phyloP scores from a whole-genome alignment of 64 coral and sea anemone species.

The Porites lutea region DNA sequence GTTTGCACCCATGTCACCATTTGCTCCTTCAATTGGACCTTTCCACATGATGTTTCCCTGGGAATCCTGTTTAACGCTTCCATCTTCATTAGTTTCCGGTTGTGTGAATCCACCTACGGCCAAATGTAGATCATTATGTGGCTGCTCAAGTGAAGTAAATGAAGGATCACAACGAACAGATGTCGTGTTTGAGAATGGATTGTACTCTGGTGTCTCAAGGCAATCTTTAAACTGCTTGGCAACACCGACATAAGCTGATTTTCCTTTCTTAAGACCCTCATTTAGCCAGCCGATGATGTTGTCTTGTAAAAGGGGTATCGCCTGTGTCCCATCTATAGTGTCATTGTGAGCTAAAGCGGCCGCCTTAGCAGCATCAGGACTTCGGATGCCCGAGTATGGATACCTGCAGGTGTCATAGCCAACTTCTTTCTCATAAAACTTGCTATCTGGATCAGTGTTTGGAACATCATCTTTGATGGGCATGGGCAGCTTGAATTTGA shows the following conservation, averaged over 20 bases:
- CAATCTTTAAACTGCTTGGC: slow-evolving; percentile 39
- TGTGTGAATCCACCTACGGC: slow-evolving; percentile 36
- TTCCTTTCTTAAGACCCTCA: not conserved
- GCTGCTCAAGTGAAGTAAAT: slow-evolving; percentile 27
- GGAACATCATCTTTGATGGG: slow-evolving; percentile 43
- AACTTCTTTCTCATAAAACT: slow-evolving; percentile 42
- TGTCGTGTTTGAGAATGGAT: slow-evolving; percentile 53
- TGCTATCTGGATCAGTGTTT: slow-evolving; percentile 21
- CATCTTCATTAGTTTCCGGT: slow-evolving; percentile 36
- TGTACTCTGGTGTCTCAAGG: slow-evolving; percentile 54
- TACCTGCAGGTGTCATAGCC: slow-evolving; percentile 43
- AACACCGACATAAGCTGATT: too few species aligned
- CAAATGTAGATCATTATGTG: slow-evolving; percentile 46
- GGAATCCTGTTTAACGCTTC: slow-evolving; percentile 13
- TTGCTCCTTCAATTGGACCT: slow-evolving; percentile 35
- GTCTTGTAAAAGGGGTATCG: slow-evolving; percentile 30
- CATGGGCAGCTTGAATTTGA: slow-evolving; percentile 9
- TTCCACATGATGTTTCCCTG: slow-evolving; percentile 5
- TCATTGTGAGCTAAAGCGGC: slow-evolving; percentile 14
- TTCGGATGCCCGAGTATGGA: slow-evolving; percentile 37
- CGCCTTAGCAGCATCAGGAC: slow-evolving; percentile 32
- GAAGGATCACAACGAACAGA: not conserved
- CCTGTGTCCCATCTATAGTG: slow-evolving; percentile 6
- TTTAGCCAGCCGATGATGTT: slow-evolving; percentile 35
- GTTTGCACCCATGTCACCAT: slow-evolving; percentile 45